Evolutionary conservation across 2,113 vertebrate genomes (phyloP), one percentile per base, ranked within the genome.

Genomic region (Amia ocellicauda): DNA sequence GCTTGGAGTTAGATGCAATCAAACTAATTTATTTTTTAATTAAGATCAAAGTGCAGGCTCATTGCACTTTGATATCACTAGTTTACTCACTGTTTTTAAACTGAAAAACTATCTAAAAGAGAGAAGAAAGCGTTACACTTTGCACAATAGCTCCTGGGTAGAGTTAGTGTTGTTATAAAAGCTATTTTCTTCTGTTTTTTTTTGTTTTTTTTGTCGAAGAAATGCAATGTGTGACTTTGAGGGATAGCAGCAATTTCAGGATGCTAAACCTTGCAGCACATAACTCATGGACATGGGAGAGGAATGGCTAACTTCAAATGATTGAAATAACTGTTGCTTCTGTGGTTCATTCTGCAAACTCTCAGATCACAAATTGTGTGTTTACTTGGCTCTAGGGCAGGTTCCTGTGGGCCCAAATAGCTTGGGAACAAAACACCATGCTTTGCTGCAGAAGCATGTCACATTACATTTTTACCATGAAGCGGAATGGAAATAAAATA

Each of bases 161-260:
- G 57, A 42, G 31, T 59, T 59, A 59, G 40, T 43, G 36, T 14
- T 23, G 57, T 36, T 24, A 43, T 19, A 24, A 19, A 7, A 42
- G 57, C 31, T 31, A 24, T 59, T 43, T 42, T 19, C 57, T 24
- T 22, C 36, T 59, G 22, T 14, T 31, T 31, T 9, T 40, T 31
- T 22, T 55, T 51, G 20, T 26, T 26, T 45, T 45, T 45, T 53
- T 26, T 13, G 22, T 36, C 17, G 17, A 29, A 29, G 28, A 58
- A 58, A 29, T 40, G 29, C 29, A 58, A 58, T 36, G 26, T 29
- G 55, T 58, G 55, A 58, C 28, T 16, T 58, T 29, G 29, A 58
- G 17, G 55, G 28, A 58, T 36, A 29, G 3, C 45, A 47, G 13
- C 45, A 47, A 36, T 58, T 58, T 40, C 8, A 22, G 20, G 55